Percentiles rank a stretch among this genome's conserved stretches.
phyloP scores from a whole-genome alignment of 2,113 vertebrate species.

The Trichomycterus rosablanca region DNA sequence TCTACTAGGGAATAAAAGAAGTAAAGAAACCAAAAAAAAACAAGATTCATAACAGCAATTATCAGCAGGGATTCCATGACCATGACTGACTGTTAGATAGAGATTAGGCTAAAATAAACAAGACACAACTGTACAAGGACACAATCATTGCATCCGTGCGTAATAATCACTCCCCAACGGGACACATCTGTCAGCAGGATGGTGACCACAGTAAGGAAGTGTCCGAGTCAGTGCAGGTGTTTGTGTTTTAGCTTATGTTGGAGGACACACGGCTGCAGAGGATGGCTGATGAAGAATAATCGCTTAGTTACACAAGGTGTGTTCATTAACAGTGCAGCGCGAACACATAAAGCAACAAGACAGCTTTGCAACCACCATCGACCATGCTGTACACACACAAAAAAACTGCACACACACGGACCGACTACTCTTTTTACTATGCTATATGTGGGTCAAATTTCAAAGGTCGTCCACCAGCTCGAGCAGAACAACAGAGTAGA shows the following conservation, averaged over 20 bases:
- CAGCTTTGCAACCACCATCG: constrained; percentile 21
- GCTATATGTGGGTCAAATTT: constrained; percentile 27
- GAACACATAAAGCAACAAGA: constrained; percentile 32
- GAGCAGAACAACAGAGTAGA: constrained; percentile 12
- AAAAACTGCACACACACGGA: constrained; percentile 1
- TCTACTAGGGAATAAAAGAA: too few species aligned
- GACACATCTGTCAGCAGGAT: constrained; percentile 29
- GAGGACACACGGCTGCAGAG: constrained; percentile 17
- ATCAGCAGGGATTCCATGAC: too few species aligned
- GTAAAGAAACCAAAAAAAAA: too few species aligned
- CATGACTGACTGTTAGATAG: too few species aligned
- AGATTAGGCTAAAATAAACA: too few species aligned
- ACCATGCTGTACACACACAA: constrained; percentile 11
- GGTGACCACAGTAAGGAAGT: neutral
- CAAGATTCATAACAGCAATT: too few species aligned
- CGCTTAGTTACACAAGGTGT: constrained; percentile 33
- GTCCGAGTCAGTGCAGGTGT: neutral
- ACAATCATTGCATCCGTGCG: neutral
- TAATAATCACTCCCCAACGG: constrained; percentile 20
- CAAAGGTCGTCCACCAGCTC: constrained; percentile 9
- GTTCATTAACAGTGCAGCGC: constrained; percentile 35
- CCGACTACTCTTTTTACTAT: neutral
- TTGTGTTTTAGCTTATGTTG: constrained; percentile 2
- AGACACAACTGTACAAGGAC: too few species aligned
- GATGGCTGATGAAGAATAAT: constrained; percentile 37